Evolutionary conservation across 2,113 vertebrate species (phyloP), one percentile per base, ranked within the genome.

Genomic region (Brachypodius melanocephalos): DNA sequence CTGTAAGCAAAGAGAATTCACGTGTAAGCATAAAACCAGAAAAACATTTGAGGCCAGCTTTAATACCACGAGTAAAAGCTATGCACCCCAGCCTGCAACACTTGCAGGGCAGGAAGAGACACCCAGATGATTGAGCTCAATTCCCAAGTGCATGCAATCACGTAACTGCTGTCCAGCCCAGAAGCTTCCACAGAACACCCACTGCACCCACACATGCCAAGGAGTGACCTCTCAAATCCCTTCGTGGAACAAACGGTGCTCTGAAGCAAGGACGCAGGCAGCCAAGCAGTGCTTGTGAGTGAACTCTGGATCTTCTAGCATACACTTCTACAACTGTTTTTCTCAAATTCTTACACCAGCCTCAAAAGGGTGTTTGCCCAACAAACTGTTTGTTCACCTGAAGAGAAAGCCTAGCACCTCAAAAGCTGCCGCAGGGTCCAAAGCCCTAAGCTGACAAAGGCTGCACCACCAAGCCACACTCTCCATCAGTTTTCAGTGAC

Each of bases 191-290:
- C 71, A 82, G 32, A 75, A 59, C 71, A 43, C 9, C 45, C 46
- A 15, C 52, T 42, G 65, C 34, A 21, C 20, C 79, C 76, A 80
- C 59, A 67, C 46, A 24, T 0, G 6, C 17, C 74, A 43, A 57
- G 57, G 42, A 48, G 36, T 2, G 25, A 29, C 45, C 20, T 79
- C 69, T 48, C 57, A 78, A 51, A 1, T 6, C 77, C 24, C 55
- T 20, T 3, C 0, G 0, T 31, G 74, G 85, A 74, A 36, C 0
- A 0, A 81, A 16, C 0, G 0, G 22, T 11, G 15, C 43, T 58
- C 69, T 69, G 38, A 67, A 66, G 65, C 34, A 17, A 78, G 38
- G 52, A 62, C 26, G 3, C 17, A 43, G 42, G 6, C 67, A 77
- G 42, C 7, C 51, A 65, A 61, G 26, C 38, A 48, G 48, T 4